Evolutionary conservation across 2,113 vertebrate genomes (phyloP).

Genomic region (Ameiurus melas): DNA sequence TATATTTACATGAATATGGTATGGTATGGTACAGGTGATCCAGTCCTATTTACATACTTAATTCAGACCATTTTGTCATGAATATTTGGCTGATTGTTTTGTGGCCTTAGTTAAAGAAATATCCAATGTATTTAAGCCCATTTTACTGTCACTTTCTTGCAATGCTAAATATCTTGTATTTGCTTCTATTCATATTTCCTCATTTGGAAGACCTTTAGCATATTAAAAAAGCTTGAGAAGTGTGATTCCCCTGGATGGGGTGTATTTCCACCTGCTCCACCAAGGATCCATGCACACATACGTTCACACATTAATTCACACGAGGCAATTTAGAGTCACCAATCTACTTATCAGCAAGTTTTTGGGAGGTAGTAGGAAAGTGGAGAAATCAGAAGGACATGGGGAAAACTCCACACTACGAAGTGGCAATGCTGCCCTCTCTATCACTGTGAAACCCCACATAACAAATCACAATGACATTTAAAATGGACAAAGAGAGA

Average conservation of each 20-base stretch:
- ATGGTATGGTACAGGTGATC: too few relatives aligned
- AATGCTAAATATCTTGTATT: neutral
- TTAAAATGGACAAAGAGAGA: neutral
- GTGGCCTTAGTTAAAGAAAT: too few relatives aligned
- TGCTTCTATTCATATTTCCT: neutral
- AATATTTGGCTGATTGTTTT: too few relatives aligned
- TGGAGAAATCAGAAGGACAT: neutral
- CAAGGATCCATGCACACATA: neutral
- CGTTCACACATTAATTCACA: neutral
- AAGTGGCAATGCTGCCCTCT: neutral
- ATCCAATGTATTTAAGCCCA: too few relatives aligned
- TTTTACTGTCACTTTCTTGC: neutral
- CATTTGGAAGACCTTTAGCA: neutral
- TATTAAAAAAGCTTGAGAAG: neutral
- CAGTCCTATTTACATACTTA: too few relatives aligned
- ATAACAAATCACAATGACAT: conserved; percentile 28
- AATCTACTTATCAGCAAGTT: neutral
- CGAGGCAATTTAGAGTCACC: neutral
- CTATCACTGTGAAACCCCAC: neutral
- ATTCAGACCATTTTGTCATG: too few relatives aligned
- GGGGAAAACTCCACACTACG: neutral
- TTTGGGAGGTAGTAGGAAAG: neutral
- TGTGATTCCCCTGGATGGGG: neutral
- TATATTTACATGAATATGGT: too few relatives aligned
- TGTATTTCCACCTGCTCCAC: neutral